Evolutionary conservation across 2,888 invertebrate species (phyloP).

Genomic region (Merodon equestris): DNA sequence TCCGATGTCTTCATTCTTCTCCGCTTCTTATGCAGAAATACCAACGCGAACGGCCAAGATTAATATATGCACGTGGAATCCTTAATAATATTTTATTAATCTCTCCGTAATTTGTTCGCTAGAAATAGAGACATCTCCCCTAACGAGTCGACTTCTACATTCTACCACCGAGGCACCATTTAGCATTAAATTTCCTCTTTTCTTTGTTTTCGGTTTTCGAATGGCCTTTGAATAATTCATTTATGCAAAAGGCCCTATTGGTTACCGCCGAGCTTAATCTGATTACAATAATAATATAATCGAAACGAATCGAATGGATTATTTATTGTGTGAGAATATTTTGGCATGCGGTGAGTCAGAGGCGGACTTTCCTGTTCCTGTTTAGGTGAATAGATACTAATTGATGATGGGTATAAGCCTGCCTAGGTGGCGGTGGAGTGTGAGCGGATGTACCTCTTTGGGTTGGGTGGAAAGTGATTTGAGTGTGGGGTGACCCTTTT

Average conservation of each 20-base stretch:
- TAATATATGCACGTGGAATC: slow-evolving; percentile 26
- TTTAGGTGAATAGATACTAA: too few relatives aligned
- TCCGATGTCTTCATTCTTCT: slow-evolving; percentile 13
- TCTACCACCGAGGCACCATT: too few relatives aligned
- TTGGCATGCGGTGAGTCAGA: slow-evolving; percentile 16
- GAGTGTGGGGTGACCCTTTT: too few relatives aligned
- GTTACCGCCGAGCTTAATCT: slow-evolving; percentile 53
- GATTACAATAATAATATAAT: slow-evolving; percentile 51
- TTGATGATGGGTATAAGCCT: too few relatives aligned
- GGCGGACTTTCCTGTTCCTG: not conserved
- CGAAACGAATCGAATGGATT: slow-evolving; percentile 30
- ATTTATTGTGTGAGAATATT: slow-evolving; percentile 41
- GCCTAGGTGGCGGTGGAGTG: too few relatives aligned
- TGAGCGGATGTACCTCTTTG: too few relatives aligned
- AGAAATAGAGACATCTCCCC: slow-evolving; percentile 49
- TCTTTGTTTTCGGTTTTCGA: not conserved
- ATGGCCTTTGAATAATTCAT: slow-evolving; percentile 53
- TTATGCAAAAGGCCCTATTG: slow-evolving; percentile 52
- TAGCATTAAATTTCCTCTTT: not conserved
- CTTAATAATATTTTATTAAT: slow-evolving; percentile 30
- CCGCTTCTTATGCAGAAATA: slow-evolving; percentile 29
- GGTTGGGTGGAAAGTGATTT: too few relatives aligned
- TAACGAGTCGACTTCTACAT: too few relatives aligned
- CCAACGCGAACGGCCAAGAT: slow-evolving; percentile 2
- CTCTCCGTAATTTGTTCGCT: slow-evolving; percentile 43